A percentile compares a stretch with the other conserved stretches of the same genome.
Conservation (phyloP, 2,113 vertebrate species). For the Oceanodroma tethys region DNA sequence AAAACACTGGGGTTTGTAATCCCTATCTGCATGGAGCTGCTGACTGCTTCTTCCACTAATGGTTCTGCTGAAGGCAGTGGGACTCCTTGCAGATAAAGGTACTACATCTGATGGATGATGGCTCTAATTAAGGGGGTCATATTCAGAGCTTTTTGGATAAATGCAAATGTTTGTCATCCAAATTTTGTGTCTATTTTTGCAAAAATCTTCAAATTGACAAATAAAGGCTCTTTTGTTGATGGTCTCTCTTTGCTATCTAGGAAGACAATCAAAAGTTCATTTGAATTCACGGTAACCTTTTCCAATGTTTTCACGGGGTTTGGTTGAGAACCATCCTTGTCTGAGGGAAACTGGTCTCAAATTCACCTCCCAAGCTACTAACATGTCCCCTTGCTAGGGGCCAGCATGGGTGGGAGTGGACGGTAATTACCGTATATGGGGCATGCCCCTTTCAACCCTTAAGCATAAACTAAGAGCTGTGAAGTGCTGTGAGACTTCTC, state of each 20-base stretch:
- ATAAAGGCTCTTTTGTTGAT: neutral
- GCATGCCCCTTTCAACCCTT: neutral
- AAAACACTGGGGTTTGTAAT: neutral
- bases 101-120: neutral
- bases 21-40: neutral
- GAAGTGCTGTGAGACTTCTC: neutral
- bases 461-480: neutral
- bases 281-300: neutral
- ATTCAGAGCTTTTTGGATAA: neutral
- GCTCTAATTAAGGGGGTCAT: accelerated
- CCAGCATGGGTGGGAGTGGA: too few relatives aligned
- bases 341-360: neutral
- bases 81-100: accelerated
- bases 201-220: neutral
- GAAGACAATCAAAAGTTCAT: neutral
- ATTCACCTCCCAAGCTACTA: neutral
- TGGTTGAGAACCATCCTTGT: neutral
- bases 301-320: neutral
- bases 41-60: neutral
- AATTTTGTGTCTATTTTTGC: neutral
- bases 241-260: neutral
- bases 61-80: neutral
- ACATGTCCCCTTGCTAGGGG: neutral
- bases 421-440: neutral
- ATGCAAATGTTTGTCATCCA: neutral